Conservation (phyloP, 2,888 invertebrate genomes). For the Leuctra nigra region DNA sequence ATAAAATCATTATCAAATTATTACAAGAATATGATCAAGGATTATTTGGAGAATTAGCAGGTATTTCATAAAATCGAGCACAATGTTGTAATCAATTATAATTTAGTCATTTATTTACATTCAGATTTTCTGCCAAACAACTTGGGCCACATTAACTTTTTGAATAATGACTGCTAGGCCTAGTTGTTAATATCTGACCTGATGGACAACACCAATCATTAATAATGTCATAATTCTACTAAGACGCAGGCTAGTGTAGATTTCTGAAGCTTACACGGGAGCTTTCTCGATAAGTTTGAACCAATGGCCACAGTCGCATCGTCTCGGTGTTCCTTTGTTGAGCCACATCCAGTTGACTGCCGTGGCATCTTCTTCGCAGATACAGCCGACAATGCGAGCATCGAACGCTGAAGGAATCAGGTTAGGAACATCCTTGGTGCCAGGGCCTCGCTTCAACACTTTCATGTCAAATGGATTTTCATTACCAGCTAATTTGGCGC, state of each 20-base stretch:
- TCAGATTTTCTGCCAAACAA: too few relatives aligned
- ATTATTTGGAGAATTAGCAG: too few relatives aligned
- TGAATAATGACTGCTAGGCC: too few relatives aligned
- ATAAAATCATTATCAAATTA: too few relatives aligned
- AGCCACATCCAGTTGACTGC: slow-evolving; percentile 93
- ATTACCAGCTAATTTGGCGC: slow-evolving; percentile 80
- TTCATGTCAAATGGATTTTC: slow-evolving; percentile 84
- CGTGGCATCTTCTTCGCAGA: slow-evolving; percentile 92
- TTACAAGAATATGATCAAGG: too few relatives aligned
- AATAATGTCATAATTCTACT: neutral
- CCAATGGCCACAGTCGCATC: slow-evolving; percentile 96
- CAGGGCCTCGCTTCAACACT: slow-evolving; percentile 67
- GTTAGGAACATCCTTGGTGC: slow-evolving; percentile 81
- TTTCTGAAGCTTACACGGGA: slow-evolving; percentile 19
- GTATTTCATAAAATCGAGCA: too few relatives aligned
- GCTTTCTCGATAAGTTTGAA: slow-evolving; percentile 80
- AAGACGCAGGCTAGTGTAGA: neutral
- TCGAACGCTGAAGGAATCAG: slow-evolving; percentile 86
- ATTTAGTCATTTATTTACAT: too few relatives aligned
- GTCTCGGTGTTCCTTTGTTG: slow-evolving; percentile 77
- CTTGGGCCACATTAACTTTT: too few relatives aligned
- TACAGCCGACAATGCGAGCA: slow-evolving; percentile 87
- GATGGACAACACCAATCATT: neutral
- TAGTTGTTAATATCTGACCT: too few relatives aligned
- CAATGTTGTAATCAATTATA: too few relatives aligned